These are phyloP conservation scores for Apamea epomidion DNA, from an alignment of 2,888 invertebrate species.

Conservation along the genomic window DNA sequence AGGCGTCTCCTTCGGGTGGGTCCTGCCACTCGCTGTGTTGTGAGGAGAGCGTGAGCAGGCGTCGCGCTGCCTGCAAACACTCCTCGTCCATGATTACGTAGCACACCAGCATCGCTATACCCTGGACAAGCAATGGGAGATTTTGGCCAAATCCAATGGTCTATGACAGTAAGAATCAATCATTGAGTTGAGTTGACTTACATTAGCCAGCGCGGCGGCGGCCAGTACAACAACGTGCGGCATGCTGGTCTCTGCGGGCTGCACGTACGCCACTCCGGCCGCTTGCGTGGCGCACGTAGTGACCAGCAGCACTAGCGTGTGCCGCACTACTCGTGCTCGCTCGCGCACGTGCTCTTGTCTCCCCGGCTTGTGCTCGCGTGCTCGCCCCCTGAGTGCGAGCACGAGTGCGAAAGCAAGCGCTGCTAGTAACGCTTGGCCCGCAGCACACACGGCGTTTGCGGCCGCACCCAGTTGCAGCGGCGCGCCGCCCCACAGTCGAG, in stretches of 20 bases:
- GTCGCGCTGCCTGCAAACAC: conserved; percentile 84
- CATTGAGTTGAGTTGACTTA: conserved; percentile 63
- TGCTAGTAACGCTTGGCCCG: conserved; percentile 92
- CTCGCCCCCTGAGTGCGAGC: conserved; percentile 68
- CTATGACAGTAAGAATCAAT: not conserved
- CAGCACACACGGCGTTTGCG: conserved; percentile 92
- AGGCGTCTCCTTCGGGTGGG: conserved; percentile 90
- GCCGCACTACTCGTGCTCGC: conserved; percentile 75
- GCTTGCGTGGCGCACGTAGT: conserved; percentile 82
- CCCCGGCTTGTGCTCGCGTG: conserved; percentile 7
- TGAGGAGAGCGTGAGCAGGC: conserved; percentile 79
- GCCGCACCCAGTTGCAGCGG: conserved; percentile 89
- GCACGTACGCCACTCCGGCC: conserved; percentile 84
- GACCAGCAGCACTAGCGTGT: conserved; percentile 80
- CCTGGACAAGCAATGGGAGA: conserved; percentile 77
- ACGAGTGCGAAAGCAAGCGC: conserved; percentile 93
- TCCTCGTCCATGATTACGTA: conserved; percentile 91
- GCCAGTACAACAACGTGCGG: conserved; percentile 80
- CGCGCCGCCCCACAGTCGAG: conserved; percentile 92
- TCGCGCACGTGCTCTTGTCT: conserved; percentile 89
- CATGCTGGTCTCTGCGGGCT: conserved; percentile 79
- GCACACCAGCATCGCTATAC: conserved; percentile 90
- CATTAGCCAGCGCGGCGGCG: conserved; percentile 82
- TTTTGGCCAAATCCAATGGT: not conserved
- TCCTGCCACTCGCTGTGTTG: conserved; percentile 86